Conservation (phyloP, 2,797 vertebrate species). For the Pseudopleuronectes americanus region DNA sequence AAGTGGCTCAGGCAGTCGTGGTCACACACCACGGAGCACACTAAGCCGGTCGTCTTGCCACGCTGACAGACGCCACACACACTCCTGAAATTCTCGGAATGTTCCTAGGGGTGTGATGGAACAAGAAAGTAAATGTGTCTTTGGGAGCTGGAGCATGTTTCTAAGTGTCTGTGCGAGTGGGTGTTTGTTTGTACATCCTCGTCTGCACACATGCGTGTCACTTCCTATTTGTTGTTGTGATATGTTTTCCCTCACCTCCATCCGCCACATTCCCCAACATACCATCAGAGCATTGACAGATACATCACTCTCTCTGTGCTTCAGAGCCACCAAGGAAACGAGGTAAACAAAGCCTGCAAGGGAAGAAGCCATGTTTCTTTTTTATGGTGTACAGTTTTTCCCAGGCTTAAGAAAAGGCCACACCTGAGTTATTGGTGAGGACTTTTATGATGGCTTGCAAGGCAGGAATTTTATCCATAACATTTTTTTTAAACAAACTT, state of each 20-base stretch:
- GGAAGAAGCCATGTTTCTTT: conserved; percentile 61
- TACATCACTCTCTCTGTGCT: conserved; percentile 55
- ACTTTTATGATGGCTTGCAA: conserved; percentile 8
- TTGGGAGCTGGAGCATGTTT: conserved; percentile 18
- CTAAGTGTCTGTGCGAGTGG: neutral
- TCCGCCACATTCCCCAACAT: conserved; percentile 25
- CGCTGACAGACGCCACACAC: conserved; percentile 44
- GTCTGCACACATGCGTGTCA: conserved; percentile 46
- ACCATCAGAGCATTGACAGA: conserved; percentile 57
- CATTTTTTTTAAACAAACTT: conserved; percentile 60
- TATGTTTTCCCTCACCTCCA: conserved; percentile 47
- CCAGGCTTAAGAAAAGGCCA: conserved; percentile 36
- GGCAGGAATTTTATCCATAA: conserved; percentile 34
- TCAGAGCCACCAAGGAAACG: conserved; percentile 54
- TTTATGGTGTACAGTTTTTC: conserved; percentile 55
- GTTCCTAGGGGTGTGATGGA: conserved; percentile 5
- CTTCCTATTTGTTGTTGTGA: conserved; percentile 67
- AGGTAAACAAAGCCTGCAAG: conserved; percentile 66
- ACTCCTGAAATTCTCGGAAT: conserved; percentile 12
- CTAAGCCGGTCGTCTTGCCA: conserved; percentile 47
- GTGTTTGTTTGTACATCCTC: conserved; percentile 30
- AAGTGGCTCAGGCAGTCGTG: conserved; percentile 51
- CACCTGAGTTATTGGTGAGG: conserved; percentile 50
- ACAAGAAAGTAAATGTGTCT: conserved; percentile 29
- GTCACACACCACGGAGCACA: conserved; percentile 58